Base-by-base conservation (phyloP, 2,797 vertebrate species). In the Acanthurus lineatus region DNA sequence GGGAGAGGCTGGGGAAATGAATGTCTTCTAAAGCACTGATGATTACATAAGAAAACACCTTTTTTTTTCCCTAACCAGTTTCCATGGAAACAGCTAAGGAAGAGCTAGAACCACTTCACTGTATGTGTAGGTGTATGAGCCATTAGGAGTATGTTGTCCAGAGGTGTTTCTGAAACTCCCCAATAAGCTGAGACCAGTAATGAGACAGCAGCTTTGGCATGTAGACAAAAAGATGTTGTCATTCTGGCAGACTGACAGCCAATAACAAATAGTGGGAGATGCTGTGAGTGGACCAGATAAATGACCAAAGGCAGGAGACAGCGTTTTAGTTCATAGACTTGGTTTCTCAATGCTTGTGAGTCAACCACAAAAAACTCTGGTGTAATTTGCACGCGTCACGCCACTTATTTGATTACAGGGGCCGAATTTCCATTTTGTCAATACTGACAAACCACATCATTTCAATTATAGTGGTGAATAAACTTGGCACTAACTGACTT, bases 41-140 rank as follows among this genome's bases (percentile, higher is more conserved):
- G 86, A 90, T 94, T 93, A 91, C 88, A 93, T 92, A 94, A 94
- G 89, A 88, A 90, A 90, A 90, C 83, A 86, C 86, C 72, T 85
- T 90, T 81, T 86, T 76, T 25, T 25, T 15, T 44, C 14, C 32
- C 69, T 45, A 60, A 77, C 83, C 82, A 90, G 95, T 95, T 95
- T 87, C 95, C 92, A 96, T 94, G 92, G 94, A 88, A 95, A 95
- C 95, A 88, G 90, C 86, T 73, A 82, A 86, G 86, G 81, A 91
- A 86, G 83, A 91, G 77, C 82, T 84, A 81, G 82, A 79, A 84
- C 76, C 86, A 84, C 86, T 91, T 86, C 70, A 73, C 48, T 51
- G 63, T 84, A 45, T 88, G 91, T 89, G 92, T 91, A 91, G 89
- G 91, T 91, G 89, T 90, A 69, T 56, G 65, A 86, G 84, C 81